phyloP scores from a whole-genome alignment of 1,140 invertebrate genomes.

The Batillaria attramentaria region DNA sequence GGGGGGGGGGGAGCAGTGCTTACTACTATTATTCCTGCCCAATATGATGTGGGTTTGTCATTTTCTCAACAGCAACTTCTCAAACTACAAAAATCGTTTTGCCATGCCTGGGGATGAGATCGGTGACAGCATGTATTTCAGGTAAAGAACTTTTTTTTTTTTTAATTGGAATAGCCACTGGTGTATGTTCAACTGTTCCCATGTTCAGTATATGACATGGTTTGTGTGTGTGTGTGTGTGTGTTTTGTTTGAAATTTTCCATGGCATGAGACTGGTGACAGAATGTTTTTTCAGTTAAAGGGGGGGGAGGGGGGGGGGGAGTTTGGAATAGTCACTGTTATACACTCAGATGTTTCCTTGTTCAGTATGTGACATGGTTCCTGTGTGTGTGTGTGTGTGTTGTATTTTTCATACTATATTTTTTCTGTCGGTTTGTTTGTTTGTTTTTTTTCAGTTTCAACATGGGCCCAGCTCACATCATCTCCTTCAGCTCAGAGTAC shows the following conservation, averaged over 20 bases:
- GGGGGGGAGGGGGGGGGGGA: too few relatives aligned
- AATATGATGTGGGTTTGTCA: too few relatives aligned
- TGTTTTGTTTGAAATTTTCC: too few relatives aligned
- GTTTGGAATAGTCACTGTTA: too few relatives aligned
- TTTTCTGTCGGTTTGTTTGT: neutral
- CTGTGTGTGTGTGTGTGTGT: neutral
- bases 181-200: neutral
- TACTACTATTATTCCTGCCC: too few relatives aligned
- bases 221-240: too few relatives aligned
- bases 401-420: constrained; percentile 6
- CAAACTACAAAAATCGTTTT: constrained; percentile 87
- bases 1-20: too few relatives aligned
- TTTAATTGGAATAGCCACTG: neutral
- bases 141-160: constrained; percentile 76
- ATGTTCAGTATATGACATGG: neutral
- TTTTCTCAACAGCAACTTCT: constrained; percentile 87
- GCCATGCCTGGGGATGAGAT: constrained; percentile 85
- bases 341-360: too few relatives aligned
- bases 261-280: too few relatives aligned
- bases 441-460: constrained; percentile 74
- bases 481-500: constrained; percentile 91
- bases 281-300: too few relatives aligned
- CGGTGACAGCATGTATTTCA: constrained; percentile 85
- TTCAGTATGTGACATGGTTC: neutral
- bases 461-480: constrained; percentile 87